Percentiles rank a stretch among this genome's conserved stretches.
Evolutionary conservation across 2,888 invertebrate genomes (phyloP).

Genomic region (Zhuqinia jingwanae): DNA sequence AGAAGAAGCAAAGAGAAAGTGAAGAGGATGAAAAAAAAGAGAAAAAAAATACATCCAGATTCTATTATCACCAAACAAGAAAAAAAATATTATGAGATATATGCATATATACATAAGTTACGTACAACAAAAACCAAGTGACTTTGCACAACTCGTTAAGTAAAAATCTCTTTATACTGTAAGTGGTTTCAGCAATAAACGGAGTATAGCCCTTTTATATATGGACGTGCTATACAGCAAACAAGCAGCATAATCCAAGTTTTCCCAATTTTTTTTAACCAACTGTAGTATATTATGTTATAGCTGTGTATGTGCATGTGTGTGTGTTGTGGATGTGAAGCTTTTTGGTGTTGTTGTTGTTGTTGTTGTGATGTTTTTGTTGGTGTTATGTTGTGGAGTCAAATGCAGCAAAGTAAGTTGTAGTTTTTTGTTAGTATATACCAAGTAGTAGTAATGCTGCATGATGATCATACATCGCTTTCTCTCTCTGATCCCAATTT

Average conservation of each 20-base stretch:
- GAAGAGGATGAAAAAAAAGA: conserved; percentile 9
- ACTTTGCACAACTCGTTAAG: no score
- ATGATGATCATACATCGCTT: not conserved
- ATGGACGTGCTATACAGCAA: not conserved
- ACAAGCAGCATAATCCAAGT: conserved; percentile 18
- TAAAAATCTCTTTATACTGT: not conserved
- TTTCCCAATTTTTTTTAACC: not conserved
- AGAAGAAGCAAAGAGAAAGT: conserved; percentile 5
- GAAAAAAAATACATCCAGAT: conserved; percentile 41
- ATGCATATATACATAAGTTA: not conserved
- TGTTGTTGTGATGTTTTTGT: conserved; percentile 8
- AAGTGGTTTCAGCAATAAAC: not conserved
- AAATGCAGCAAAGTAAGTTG: conserved; percentile 35
- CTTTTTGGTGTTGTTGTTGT: not conserved
- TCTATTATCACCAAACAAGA: conserved; percentile 42
- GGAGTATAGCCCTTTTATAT: not conserved
- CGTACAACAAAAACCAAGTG: no score
- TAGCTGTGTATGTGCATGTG: no score
- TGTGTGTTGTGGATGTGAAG: conserved; percentile 2
- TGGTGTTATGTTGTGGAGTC: conserved; percentile 2
- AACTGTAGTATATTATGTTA: not conserved
- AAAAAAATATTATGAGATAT: conserved; percentile 16
- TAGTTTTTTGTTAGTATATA: not conserved
- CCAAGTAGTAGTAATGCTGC: not conserved
- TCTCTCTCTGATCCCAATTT: conserved; percentile 55